Base-by-base conservation (phyloP, 2,888 invertebrate genomes). In the Brenthis hecate region DNA sequence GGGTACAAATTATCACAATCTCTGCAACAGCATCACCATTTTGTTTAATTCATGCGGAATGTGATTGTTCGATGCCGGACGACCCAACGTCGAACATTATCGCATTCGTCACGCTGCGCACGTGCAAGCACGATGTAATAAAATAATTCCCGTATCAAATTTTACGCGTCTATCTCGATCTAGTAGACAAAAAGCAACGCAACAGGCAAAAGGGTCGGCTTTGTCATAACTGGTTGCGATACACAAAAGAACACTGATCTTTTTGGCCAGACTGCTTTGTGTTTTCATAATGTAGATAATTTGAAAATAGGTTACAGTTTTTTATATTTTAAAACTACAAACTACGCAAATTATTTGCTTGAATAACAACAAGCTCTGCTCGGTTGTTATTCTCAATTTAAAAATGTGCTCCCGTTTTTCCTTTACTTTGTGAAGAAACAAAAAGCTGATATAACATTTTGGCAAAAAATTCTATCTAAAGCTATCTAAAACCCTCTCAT, bases 81-180 rank as follows among this genome's bases (percentile, higher is more conserved):
- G 82, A 78, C 80, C 80, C 81, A 80, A 80, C 77, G 81, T 84
- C 81, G 81, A 84, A 89, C 89, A 88, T 89, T 91, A 92, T 91
- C 91, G 86, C 85, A 87, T 92, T 90, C 89, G 92, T 91, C 91
- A 92, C 87, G 89, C 86, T 82, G 85, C 87, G 91, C 92, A 92
- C 92, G 92, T 92, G 92, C 90, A 83, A 86, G 84, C 83, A 85
- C 83, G 85, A 90, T 77, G 91, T 90, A 92, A 91, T 92, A 90
- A 89, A 91, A 91, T 92, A 89, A 92, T 92, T 91, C 91, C 91
- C 91, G 92, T 91, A 91, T 92, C 91, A 87, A 92, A 92, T 92
- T 91, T 87, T 89, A 90, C 88, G 85, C 91, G 87, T 85, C 87
- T 92, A 92, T 91, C 92, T 88, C 86, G 92, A 91, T 91, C 85